A percentile compares a stretch with the other conserved stretches of the same genome.
phyloP scores from a whole-genome alignment of 2,797 vertebrate genomes.

The Sarcoramphus papa region DNA sequence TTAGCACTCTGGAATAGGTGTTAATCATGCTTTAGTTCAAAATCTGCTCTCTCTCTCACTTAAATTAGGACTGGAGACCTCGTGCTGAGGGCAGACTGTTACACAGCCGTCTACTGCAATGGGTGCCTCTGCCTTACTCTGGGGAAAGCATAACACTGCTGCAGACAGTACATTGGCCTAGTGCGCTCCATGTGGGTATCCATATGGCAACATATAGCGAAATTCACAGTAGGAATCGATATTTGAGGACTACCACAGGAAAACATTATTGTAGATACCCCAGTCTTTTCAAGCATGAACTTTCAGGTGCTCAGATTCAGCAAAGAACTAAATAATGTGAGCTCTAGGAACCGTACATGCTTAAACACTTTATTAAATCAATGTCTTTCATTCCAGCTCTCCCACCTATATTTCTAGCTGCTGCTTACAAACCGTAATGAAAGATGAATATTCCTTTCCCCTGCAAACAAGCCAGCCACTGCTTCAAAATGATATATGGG shows the following conservation, averaged over 20 bases:
- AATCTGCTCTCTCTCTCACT: not conserved
- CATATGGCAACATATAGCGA: not conserved
- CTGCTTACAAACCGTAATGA: not conserved
- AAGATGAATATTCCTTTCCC: not conserved
- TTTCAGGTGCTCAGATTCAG: not conserved
- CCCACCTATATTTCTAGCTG: not conserved
- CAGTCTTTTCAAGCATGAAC: not conserved
- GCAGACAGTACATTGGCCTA: not conserved
- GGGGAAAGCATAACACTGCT: not conserved
- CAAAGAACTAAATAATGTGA: not conserved
- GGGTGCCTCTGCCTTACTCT: not conserved
- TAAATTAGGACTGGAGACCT: not conserved
- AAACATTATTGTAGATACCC: not conserved
- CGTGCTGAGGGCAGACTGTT: not conserved
- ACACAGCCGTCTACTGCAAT: not conserved
- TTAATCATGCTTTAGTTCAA: not conserved
- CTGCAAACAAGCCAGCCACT: not conserved
- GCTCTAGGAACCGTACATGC: not conserved
- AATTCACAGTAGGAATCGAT: not conserved
- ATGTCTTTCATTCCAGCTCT: not conserved
- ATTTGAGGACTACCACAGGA: not conserved
- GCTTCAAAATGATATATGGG: not conserved
- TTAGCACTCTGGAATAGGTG: not conserved
- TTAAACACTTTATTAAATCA: not conserved
- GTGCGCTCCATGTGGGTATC: not conserved